Evolutionary conservation across 2,113 vertebrate genomes (phyloP).

Genomic region (Sminthopsis crassicaudata): DNA sequence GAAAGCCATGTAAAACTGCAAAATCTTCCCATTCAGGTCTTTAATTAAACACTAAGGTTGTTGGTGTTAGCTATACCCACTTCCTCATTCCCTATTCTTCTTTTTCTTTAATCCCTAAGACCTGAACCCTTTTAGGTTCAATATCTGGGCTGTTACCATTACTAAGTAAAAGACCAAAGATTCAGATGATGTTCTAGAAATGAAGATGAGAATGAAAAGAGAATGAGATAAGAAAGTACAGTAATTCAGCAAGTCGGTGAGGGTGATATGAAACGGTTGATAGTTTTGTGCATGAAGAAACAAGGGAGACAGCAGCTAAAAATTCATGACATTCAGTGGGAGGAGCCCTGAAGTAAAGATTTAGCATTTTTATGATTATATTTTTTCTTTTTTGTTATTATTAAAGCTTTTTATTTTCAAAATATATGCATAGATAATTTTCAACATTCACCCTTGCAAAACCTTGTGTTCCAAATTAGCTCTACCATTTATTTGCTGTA

Average conservation of each 20-base stretch:
- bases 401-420: too few species aligned
- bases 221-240: not conserved
- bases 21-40: not conserved
- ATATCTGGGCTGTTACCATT: not conserved
- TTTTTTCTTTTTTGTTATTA: too few species aligned
- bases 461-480: too few species aligned
- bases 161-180: not conserved
- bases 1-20: not conserved
- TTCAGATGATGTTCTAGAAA: not conserved
- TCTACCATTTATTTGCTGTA: not conserved
- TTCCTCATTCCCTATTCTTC: not conserved
- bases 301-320: not conserved
- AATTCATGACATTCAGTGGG: not conserved
- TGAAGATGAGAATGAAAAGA: not conserved
- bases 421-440: too few species aligned
- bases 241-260: not conserved
- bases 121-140: not conserved
- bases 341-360: not conserved
- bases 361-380: not conserved
- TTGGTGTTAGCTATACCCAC: not conserved
- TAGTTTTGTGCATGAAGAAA: not conserved
- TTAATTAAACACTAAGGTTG: not conserved
- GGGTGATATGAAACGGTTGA: not conserved
- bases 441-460: too few species aligned
- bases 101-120: not conserved